phyloP scores from a whole-genome alignment of 2,797 vertebrate species.

The Apodemus agrarius region DNA sequence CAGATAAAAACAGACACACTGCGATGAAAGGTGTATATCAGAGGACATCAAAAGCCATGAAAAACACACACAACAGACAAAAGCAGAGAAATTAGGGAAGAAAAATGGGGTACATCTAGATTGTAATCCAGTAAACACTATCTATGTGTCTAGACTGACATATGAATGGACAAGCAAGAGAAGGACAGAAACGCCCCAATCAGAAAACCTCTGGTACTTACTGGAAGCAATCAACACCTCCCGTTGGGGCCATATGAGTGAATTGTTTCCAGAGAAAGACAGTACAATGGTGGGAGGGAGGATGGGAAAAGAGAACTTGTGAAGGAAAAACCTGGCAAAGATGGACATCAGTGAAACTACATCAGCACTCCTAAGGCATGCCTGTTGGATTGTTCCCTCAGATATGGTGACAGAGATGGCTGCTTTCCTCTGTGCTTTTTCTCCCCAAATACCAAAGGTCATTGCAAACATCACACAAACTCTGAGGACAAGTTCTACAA shows the following conservation, averaged over 20 bases:
- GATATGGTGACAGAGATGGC: neutral
- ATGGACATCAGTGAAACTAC: neutral
- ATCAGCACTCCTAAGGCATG: neutral
- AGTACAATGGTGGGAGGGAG: neutral
- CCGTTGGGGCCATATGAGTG: neutral
- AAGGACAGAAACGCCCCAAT: neutral
- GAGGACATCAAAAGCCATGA: neutral
- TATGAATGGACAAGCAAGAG: neutral
- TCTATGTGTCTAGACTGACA: neutral
- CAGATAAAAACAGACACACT: neutral
- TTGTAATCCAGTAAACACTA: neutral
- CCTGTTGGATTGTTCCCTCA: neutral
- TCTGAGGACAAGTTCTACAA: neutral
- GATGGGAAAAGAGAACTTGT: neutral
- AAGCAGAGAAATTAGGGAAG: neutral
- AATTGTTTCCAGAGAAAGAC: neutral
- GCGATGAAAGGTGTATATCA: neutral
- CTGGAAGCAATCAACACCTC: neutral
- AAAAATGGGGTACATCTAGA: neutral
- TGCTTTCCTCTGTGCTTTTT: neutral
- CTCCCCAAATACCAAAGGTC: neutral
- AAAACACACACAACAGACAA: neutral
- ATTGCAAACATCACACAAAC: neutral
- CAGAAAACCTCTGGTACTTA: neutral
- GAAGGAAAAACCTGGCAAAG: neutral